Conservation (phyloP, 2,113 vertebrate genomes). For the Hippocampus zosterae region DNA sequence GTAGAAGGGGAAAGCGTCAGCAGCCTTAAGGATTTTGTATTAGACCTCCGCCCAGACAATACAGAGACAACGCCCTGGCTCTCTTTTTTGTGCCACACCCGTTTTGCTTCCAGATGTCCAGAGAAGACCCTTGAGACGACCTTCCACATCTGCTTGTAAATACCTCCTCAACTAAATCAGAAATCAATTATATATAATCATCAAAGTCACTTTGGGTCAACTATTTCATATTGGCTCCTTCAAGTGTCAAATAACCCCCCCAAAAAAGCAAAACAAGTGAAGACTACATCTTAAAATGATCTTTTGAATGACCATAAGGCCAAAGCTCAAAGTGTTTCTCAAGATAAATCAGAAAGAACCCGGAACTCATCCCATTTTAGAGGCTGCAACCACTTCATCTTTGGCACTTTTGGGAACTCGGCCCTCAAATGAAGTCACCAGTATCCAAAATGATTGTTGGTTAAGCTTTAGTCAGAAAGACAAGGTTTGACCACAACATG, state of each 20-base stretch:
- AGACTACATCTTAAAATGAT: background rate
- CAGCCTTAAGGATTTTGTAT: conserved; percentile 32
- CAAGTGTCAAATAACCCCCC: background rate
- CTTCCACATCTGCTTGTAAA: background rate
- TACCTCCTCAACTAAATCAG: conserved; percentile 12
- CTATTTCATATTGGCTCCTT: background rate
- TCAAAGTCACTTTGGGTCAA: conserved; percentile 6
- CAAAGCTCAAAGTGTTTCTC: background rate
- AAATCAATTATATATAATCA: background rate
- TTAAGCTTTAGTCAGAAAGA: background rate
- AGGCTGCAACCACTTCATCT: background rate
- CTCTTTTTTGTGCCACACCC: conserved; percentile 37
- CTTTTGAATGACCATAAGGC: background rate
- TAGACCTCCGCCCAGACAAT: conserved; percentile 62
- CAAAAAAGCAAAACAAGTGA: background rate
- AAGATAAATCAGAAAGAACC: background rate
- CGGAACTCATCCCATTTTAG: background rate
- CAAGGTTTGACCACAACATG: background rate
- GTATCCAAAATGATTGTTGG: background rate
- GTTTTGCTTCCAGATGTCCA: conserved; percentile 51
- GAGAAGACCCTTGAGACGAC: conserved; percentile 19
- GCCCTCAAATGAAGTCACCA: background rate
- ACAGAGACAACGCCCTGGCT: conserved; percentile 60
- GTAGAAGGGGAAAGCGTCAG: conserved; percentile 1
- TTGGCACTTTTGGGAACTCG: background rate